Evolutionary conservation across 1,140 invertebrate species (phyloP).

Genomic region (Drosophila paulistorum): DNA sequence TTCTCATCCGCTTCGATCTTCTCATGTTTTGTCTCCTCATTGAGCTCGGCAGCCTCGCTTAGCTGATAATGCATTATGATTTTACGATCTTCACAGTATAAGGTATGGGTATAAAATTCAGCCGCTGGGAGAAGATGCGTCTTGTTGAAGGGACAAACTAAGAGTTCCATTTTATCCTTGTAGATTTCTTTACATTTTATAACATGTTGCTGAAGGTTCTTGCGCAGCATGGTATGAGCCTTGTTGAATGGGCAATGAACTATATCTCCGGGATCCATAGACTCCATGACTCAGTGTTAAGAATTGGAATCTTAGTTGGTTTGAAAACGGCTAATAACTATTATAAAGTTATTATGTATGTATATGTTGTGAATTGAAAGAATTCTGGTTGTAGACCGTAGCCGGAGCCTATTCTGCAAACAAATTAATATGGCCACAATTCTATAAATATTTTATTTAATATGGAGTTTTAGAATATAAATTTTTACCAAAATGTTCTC

Average conservation of each 20-base stretch:
- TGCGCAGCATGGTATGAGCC: constrained; percentile 64
- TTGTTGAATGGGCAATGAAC: constrained; percentile 69
- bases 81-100: constrained; percentile 62
- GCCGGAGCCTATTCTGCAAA: too few relatives aligned
- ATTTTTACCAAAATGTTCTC: too few relatives aligned
- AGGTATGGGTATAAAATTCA: constrained; percentile 54
- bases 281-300: constrained; percentile 8
- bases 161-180: constrained; percentile 59
- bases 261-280: constrained; percentile 50
- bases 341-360: too few relatives aligned
- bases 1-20: constrained; percentile 66
- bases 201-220: constrained; percentile 62
- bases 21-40: constrained; percentile 48
- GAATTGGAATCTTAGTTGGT: too few relatives aligned
- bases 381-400: too few relatives aligned
- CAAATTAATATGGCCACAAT: too few relatives aligned
- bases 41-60: constrained; percentile 34
- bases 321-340: too few relatives aligned
- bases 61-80: constrained; percentile 66
- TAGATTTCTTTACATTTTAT: constrained; percentile 55
- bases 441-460: too few relatives aligned
- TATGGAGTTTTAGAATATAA: too few relatives aligned
- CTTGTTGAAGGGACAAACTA: constrained; percentile 67
- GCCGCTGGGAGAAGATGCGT: constrained; percentile 56
- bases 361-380: too few relatives aligned